Evolutionary conservation across 2,113 vertebrate species (phyloP).

Genomic region (Melanostigma gelatinosum): DNA sequence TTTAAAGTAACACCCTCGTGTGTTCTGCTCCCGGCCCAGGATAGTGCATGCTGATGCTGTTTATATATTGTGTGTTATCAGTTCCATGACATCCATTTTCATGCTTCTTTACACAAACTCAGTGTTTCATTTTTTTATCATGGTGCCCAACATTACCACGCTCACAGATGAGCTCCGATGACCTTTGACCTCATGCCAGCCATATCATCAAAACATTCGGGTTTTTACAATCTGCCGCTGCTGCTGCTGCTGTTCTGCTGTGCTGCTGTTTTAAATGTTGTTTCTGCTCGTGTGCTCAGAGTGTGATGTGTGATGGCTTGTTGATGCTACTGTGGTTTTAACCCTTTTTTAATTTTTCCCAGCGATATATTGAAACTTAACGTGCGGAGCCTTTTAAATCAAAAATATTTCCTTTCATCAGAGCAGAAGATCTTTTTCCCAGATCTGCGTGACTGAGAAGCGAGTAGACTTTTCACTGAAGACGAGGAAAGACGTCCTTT

Average conservation of each 20-base stretch:
- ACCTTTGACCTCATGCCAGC: slow-evolving; percentile 76
- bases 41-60: slow-evolving; percentile 67
- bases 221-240: slow-evolving; percentile 2
- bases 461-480: not conserved
- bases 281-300: not conserved
- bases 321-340: slow-evolving; percentile 13
- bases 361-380: not conserved
- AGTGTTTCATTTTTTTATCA: slow-evolving; percentile 69
- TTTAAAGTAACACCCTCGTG: slow-evolving; percentile 49
- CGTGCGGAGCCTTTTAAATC: not conserved
- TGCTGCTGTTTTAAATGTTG: slow-evolving; percentile 28
- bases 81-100: slow-evolving; percentile 76
- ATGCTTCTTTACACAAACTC: slow-evolving; percentile 74
- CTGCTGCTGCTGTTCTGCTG: slow-evolving; percentile 38
- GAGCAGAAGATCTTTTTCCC: not conserved
- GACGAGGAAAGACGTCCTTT: slow-evolving; percentile 9
- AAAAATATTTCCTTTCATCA: not conserved
- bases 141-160: slow-evolving; percentile 52
- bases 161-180: slow-evolving; percentile 48
- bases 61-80: slow-evolving; percentile 64
- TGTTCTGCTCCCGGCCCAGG: slow-evolving; percentile 59
- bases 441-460: slow-evolving; percentile 3
- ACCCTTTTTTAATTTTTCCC: slow-evolving; percentile 11
- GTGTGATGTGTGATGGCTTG: not conserved
- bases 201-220: slow-evolving; percentile 58